Percentiles rank a stretch among this genome's conserved stretches.
Evolutionary conservation across 92 coral and sea anemone species (phyloP).

Genomic region (Umimayanthus kanabou): DNA sequence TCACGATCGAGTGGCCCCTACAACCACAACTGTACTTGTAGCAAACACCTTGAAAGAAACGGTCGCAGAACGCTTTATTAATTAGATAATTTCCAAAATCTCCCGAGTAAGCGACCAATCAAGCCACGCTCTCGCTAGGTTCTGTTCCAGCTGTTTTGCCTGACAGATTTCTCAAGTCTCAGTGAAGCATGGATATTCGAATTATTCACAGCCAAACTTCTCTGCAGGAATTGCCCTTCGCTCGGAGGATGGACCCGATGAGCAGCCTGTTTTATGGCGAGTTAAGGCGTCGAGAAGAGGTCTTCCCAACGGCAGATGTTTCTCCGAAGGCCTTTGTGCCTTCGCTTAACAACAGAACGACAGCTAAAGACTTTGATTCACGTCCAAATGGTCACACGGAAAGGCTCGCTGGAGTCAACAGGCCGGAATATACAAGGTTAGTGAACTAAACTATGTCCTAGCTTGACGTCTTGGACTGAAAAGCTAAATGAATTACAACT

Average conservation of each 20-base stretch:
- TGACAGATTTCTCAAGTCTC: constrained; percentile 30
- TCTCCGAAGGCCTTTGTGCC: constrained; percentile 37
- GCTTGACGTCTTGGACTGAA: constrained; percentile 4
- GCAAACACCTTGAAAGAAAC: constrained; percentile 30
- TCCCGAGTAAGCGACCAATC: constrained; percentile 33
- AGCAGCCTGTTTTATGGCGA: constrained; percentile 34
- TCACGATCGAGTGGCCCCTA: constrained; percentile 7
- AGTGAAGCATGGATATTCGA: constrained; percentile 39
- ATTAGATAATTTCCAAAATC: constrained; percentile 38
- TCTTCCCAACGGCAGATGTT: constrained; percentile 34
- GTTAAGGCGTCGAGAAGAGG: constrained; percentile 33
- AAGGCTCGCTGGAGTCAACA: constrained; percentile 16
- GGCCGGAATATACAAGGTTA: constrained; percentile 45
- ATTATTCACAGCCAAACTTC: constrained; percentile 40
- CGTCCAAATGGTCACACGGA: constrained; percentile 33
- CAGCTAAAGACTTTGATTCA: constrained; percentile 38
- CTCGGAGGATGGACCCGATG: constrained; percentile 36
- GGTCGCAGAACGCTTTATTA: constrained; percentile 36
- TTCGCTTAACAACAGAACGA: constrained; percentile 42
- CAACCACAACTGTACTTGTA: neutral
- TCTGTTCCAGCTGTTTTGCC: constrained; percentile 38
- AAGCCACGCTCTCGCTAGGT: constrained; percentile 25
- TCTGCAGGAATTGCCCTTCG: constrained; percentile 36
- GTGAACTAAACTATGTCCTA: constrained; percentile 11
- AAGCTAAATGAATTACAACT: neutral